phyloP scores from a whole-genome alignment of 2,113 vertebrate genomes.

The Scortum barcoo region DNA sequence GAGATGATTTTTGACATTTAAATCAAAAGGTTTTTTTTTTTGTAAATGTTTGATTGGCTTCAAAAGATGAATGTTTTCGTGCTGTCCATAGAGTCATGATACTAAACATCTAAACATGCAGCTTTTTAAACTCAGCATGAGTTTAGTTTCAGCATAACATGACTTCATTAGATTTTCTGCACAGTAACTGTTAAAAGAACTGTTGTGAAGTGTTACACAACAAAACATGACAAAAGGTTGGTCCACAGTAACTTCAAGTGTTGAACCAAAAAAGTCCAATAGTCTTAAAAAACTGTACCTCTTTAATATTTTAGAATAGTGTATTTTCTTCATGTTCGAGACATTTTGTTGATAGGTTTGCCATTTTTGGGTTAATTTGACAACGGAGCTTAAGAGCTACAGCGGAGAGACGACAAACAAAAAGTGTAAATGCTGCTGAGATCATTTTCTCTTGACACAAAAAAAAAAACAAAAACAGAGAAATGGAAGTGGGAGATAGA shows the following conservation, averaged over 20 bases:
- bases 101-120: background rate
- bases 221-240: background rate
- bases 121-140: background rate
- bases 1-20: background rate
- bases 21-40: background rate
- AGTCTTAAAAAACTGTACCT: background rate
- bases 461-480: background rate
- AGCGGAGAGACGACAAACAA: background rate
- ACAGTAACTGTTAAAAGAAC: background rate
- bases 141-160: background rate
- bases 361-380: background rate
- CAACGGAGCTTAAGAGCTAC: background rate
- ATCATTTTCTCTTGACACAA: background rate
- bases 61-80: background rate
- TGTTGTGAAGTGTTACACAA: background rate
- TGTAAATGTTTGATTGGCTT: background rate
- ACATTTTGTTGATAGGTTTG: background rate
- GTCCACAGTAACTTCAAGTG: conserved; percentile 8
- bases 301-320: background rate
- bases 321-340: background rate
- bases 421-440: background rate
- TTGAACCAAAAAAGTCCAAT: background rate
- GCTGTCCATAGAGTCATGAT: background rate
- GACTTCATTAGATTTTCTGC: background rate
- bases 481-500: background rate